Evolutionary conservation across 23 tunicate species (phyloP).

Genomic region (Phallusia fumigata): DNA sequence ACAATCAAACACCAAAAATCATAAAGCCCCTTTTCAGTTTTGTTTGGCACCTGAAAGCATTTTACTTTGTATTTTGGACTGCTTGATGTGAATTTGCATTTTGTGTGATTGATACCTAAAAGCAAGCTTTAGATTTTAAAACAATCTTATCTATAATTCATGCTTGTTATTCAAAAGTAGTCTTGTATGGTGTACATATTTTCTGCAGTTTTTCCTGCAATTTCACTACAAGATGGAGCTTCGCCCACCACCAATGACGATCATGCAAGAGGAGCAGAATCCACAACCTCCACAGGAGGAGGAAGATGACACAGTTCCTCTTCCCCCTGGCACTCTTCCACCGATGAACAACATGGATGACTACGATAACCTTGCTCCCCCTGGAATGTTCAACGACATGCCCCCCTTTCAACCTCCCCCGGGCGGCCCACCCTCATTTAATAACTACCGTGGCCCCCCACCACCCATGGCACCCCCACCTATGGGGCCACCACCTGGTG

Average conservation of each 20-base stretch:
- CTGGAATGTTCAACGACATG: slow-evolving; percentile 35
- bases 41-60: no score
- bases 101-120: no score
- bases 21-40: no score
- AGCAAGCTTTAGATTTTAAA: no score
- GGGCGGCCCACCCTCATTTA: slow-evolving; percentile 32
- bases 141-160: no score
- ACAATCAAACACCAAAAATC: no score
- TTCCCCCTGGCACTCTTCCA: slow-evolving; percentile 42
- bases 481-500: slow-evolving; percentile 56
- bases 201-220: slow-evolving; percentile 90
- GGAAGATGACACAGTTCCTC: slow-evolving; percentile 21
- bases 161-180: no score
- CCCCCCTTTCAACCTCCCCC: slow-evolving; percentile 35
- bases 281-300: neutral
- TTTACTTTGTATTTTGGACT: no score
- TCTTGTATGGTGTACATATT: neutral
- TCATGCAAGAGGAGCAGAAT: neutral
- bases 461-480: slow-evolving; percentile 46
- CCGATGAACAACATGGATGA: slow-evolving; percentile 18
- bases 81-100: no score
- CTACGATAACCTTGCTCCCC: slow-evolving; percentile 35
- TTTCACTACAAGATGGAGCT: slow-evolving; percentile 92
- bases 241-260: slow-evolving; percentile 79
- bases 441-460: slow-evolving; percentile 29